phyloP scores from a whole-genome alignment of 1,140 invertebrate genomes.

The Sitophilus oryzae region DNA sequence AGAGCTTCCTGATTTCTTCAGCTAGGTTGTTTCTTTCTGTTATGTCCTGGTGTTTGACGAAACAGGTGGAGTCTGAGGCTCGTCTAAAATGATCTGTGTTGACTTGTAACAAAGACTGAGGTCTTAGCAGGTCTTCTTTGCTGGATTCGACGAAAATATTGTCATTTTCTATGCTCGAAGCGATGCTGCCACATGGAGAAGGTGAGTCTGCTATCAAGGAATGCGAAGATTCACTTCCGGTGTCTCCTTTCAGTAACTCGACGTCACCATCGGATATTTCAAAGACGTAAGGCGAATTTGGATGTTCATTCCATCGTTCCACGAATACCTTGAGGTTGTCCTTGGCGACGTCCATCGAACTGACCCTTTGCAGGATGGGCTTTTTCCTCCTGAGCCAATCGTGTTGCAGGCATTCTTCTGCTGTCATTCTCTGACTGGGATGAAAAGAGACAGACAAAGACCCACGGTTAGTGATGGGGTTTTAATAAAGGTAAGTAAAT shows the following conservation, averaged over 20 bases:
- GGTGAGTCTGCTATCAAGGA: constrained; percentile 62
- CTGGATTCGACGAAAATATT: constrained; percentile 24
- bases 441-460: constrained; percentile 44
- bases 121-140: constrained; percentile 12
- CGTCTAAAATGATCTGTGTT: constrained; percentile 49
- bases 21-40: constrained; percentile 61
- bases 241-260: constrained; percentile 6
- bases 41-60: constrained; percentile 53
- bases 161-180: constrained; percentile 48
- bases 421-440: constrained; percentile 65
- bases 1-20: constrained; percentile 73
- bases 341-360: constrained; percentile 72
- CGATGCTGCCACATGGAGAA: constrained; percentile 66
- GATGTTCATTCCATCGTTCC: constrained; percentile 80
- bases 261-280: constrained; percentile 52
- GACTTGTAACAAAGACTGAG: constrained; percentile 10
- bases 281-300: constrained; percentile 75
- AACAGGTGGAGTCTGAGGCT: constrained; percentile 67
- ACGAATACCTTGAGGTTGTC: constrained; percentile 79
- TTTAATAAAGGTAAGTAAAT: constrained; percentile 13
- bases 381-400: constrained; percentile 57
- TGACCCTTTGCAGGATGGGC: constrained; percentile 34
- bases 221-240: constrained; percentile 39
- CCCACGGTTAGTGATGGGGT: constrained; percentile 36
- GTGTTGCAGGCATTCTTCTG: constrained; percentile 67